phyloP scores from a whole-genome alignment of 2,113 vertebrate genomes.

The Odobenus rosmarus region DNA sequence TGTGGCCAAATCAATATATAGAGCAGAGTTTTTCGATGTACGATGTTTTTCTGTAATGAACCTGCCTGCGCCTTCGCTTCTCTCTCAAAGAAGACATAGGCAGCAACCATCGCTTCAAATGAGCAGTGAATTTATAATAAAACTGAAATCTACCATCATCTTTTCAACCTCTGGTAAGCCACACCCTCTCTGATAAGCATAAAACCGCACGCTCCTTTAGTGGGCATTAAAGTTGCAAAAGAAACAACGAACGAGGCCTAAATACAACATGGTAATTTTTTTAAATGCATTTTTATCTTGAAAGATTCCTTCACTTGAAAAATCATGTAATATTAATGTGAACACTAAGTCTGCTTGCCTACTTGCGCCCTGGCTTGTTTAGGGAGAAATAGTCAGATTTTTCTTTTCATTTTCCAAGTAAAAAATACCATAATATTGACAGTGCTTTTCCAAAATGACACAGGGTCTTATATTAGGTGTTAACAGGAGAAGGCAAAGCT shows the following conservation, averaged over 20 bases:
- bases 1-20: not conserved
- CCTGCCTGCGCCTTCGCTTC: not conserved
- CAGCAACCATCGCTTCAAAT: not conserved
- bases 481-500: constrained; percentile 13
- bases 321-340: not conserved
- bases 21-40: not conserved
- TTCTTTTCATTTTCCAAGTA: constrained; percentile 47
- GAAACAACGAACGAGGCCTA: not conserved
- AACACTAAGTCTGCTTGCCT: not conserved
- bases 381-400: not conserved
- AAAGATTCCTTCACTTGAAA: constrained; percentile 39
- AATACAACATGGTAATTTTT: not conserved
- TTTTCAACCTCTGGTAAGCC: not conserved
- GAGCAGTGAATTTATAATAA: not conserved
- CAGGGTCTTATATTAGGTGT: constrained; percentile 13
- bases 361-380: not conserved
- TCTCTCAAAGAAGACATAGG: not conserved
- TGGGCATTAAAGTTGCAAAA: not conserved
- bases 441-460: constrained; percentile 43
- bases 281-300: constrained; percentile 8
- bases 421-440: constrained; percentile 39
- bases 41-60: not conserved
- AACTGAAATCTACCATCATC: not conserved
- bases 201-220: not conserved
- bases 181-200: not conserved